Conservation (phyloP, 1,140 invertebrate genomes). For the Saccostrea glomerata region DNA sequence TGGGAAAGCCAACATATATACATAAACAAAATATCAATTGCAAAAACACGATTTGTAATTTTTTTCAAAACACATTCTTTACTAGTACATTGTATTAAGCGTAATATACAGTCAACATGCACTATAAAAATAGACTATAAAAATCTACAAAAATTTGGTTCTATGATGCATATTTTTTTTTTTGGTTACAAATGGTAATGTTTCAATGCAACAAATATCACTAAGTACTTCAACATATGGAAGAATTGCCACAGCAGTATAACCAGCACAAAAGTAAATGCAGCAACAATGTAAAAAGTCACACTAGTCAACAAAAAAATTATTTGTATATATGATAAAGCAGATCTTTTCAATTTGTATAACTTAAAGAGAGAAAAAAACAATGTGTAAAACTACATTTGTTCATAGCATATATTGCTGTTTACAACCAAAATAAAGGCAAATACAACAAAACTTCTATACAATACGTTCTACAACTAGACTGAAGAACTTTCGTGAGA, state of each 20-base stretch:
- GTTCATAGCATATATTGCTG: background rate
- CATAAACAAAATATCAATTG: constrained; percentile 1
- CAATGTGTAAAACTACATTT: background rate
- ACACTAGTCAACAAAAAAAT: background rate
- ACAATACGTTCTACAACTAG: background rate
- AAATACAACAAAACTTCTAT: background rate
- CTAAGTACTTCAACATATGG: background rate
- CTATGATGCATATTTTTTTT: constrained; percentile 12
- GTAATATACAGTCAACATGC: constrained; percentile 28
- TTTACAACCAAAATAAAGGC: constrained; percentile 8
- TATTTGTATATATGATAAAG: background rate
- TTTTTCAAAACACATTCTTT: background rate
- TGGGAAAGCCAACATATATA: constrained; percentile 33
- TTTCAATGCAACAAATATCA: background rate
- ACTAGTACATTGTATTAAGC: background rate
- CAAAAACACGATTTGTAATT: background rate
- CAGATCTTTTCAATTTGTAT: constrained; percentile 32
- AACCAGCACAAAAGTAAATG: background rate
- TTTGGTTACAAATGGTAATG: background rate
- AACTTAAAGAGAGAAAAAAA: constrained; percentile 1
- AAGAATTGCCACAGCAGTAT: constrained; percentile 1
- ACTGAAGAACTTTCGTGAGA: background rate
- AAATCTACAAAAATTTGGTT: background rate
- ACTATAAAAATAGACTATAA: constrained; percentile 33
- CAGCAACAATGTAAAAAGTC: constrained; percentile 11